A percentile compares a stretch with the other conserved stretches of the same genome.
Evolutionary conservation across 2,797 vertebrate species (phyloP).

Genomic region (Hozukius guyotensis): DNA sequence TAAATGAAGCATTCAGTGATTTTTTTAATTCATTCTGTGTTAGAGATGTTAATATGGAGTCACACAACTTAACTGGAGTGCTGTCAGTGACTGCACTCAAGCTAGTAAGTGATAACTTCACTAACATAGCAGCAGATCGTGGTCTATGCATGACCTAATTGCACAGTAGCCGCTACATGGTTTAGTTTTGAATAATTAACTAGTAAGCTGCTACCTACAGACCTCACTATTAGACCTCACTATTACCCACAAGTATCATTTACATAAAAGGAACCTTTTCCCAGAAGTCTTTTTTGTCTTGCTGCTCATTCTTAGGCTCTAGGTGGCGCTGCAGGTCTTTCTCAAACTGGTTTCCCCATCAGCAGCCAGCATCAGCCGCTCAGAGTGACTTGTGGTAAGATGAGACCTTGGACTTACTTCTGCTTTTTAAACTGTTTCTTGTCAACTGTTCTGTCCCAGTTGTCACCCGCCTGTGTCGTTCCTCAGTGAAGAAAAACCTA

Average conservation of each 20-base stretch:
- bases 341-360: slow-evolving; percentile 21
- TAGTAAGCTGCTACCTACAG: background rate
- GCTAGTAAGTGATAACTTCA: background rate
- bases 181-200: slow-evolving; percentile 21
- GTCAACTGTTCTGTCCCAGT: background rate
- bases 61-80: background rate
- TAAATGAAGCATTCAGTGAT: background rate
- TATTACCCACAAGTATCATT: background rate
- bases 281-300: background rate
- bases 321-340: slow-evolving; percentile 33
- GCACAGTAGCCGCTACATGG: background rate
- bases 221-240: background rate
- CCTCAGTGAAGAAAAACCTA: too few relatives aligned
- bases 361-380: slow-evolving; percentile 45
- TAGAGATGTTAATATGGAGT: background rate
- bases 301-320: slow-evolving; percentile 23
- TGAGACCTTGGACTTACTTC: background rate
- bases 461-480: background rate
- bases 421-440: background rate
- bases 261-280: background rate
- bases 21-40: background rate
- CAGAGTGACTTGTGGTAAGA: slow-evolving; percentile 49
- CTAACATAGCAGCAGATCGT: background rate
- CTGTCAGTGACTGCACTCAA: background rate
- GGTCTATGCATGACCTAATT: background rate